Evolutionary conservation across 1,140 invertebrate genomes (phyloP).

Genomic region (Samia ricini): DNA sequence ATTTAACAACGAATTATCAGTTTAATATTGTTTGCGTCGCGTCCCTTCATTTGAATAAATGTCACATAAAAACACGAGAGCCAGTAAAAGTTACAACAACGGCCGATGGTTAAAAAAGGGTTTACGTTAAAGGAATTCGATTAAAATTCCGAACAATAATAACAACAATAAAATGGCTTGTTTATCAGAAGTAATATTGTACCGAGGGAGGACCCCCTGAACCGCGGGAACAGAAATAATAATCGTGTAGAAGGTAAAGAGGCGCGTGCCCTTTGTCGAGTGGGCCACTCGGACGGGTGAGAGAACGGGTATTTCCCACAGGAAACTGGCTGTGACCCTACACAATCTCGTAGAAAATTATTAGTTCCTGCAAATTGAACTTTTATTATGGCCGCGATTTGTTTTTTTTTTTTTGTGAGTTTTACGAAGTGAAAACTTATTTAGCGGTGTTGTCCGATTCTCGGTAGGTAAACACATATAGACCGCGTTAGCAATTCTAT

Average conservation of each 20-base stretch:
- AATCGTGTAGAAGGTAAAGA: conserved; percentile 8
- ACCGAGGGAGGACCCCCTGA: not conserved
- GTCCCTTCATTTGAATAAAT: not conserved
- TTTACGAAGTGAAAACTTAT: no score
- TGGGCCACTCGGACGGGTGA: not conserved
- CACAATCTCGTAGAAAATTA: conserved; percentile 6
- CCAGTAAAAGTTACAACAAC: not conserved
- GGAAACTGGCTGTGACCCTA: conserved; percentile 21
- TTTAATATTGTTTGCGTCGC: not conserved
- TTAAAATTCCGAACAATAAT: conserved; percentile 2
- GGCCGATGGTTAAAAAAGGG: not conserved
- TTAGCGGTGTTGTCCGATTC: no score
- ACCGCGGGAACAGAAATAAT: conserved; percentile 11
- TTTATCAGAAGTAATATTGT: conserved; percentile 1
- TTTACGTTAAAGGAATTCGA: not conserved
- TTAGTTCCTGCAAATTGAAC: conserved; percentile 12
- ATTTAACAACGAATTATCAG: not conserved
- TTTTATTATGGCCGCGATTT: conserved; percentile 8
- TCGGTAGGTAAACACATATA: no score
- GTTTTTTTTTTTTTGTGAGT: not conserved
- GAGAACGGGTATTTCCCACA: conserved; percentile 25
- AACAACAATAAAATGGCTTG: conserved; percentile 1
- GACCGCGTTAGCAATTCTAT: no score
- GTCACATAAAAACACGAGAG: not conserved
- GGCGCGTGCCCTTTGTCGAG: conserved; percentile 22